phyloP scores from a whole-genome alignment of 1,140 invertebrate species.

The Micrasema minimum region DNA sequence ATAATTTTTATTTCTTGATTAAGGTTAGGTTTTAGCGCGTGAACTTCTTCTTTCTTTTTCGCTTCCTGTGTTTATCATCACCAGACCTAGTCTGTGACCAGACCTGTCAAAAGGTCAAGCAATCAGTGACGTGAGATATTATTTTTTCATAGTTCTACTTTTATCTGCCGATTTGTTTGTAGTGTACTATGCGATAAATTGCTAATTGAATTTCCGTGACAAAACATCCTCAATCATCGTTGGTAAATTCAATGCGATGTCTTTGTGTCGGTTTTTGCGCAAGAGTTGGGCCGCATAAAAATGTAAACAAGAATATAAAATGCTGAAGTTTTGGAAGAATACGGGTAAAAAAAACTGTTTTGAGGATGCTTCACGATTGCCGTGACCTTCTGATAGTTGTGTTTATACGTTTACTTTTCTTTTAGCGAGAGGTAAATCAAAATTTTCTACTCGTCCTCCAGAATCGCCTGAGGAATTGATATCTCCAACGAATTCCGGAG shows the following conservation, averaged over 20 bases:
- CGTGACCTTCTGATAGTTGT: slow-evolving; percentile 3
- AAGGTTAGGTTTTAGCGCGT: too few species aligned
- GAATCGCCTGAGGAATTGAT: slow-evolving; percentile 37
- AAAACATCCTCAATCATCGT: not conserved
- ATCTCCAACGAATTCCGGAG: slow-evolving; percentile 36
- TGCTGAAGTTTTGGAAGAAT: slow-evolving; percentile 53
- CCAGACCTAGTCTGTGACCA: too few species aligned
- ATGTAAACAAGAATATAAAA: slow-evolving; percentile 48
- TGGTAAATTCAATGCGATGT: slow-evolving; percentile 7
- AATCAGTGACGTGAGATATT: slow-evolving; percentile 41
- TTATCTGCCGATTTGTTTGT: slow-evolving; percentile 27
- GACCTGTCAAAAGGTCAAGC: slow-evolving; percentile 47
- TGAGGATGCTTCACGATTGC: not conserved
- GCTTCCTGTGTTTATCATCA: slow-evolving; percentile 44
- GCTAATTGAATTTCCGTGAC: slow-evolving; percentile 28
- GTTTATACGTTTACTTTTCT: slow-evolving; percentile 17
- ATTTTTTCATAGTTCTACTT: slow-evolving; percentile 31
- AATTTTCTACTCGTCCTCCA: slow-evolving; percentile 50
- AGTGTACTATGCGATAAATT: not conserved
- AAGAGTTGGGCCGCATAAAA: slow-evolving; percentile 22
- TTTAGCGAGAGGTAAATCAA: slow-evolving; percentile 49
- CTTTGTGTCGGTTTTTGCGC: not conserved
- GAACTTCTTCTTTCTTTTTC: slow-evolving; percentile 4
- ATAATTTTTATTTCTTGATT: too few species aligned
- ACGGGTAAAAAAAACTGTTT: slow-evolving; percentile 41